phyloP scores from a whole-genome alignment of 2,797 vertebrate genomes.

The Paedocypris micromegethes region DNA sequence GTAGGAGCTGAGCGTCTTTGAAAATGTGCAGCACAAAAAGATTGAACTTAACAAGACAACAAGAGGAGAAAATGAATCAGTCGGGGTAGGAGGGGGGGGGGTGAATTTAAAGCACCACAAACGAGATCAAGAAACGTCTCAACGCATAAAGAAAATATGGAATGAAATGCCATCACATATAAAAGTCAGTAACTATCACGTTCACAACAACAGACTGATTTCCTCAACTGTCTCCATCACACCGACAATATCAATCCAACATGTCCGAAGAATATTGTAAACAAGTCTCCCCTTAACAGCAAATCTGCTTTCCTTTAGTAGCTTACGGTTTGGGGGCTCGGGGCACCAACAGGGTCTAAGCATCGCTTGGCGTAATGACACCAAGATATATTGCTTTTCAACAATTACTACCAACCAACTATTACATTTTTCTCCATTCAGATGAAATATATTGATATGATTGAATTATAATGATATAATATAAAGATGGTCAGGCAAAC shows the following conservation, averaged over 20 bases:
- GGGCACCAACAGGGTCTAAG: constrained; percentile 36
- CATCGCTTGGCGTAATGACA: constrained; percentile 20
- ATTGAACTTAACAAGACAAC: constrained; percentile 16
- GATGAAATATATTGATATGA: constrained; percentile 7
- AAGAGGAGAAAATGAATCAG: constrained; percentile 6
- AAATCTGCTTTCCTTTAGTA: constrained; percentile 1
- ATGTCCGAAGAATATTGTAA: not conserved
- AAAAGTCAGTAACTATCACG: constrained; percentile 5
- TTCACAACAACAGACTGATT: constrained; percentile 22
- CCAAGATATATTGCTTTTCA: constrained; percentile 35
- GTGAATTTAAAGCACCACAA: constrained; percentile 6
- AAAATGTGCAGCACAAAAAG: constrained; percentile 12
- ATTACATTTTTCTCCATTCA: constrained; percentile 23
- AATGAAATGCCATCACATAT: constrained; percentile 5
- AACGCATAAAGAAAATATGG: not conserved
- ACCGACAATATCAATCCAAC: constrained; percentile 14
- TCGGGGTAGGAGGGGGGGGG: not conserved
- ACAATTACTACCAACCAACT: constrained; percentile 27
- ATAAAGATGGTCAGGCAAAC: not conserved
- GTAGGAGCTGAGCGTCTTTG: constrained; percentile 14
- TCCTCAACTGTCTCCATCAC: not conserved
- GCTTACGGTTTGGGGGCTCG: constrained; percentile 1
- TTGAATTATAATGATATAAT: not conserved
- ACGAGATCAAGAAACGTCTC: not conserved
- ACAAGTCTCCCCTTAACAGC: not conserved